Base-by-base conservation (phyloP, 2,888 invertebrate genomes). In the Anoplius nigerrimus region DNA sequence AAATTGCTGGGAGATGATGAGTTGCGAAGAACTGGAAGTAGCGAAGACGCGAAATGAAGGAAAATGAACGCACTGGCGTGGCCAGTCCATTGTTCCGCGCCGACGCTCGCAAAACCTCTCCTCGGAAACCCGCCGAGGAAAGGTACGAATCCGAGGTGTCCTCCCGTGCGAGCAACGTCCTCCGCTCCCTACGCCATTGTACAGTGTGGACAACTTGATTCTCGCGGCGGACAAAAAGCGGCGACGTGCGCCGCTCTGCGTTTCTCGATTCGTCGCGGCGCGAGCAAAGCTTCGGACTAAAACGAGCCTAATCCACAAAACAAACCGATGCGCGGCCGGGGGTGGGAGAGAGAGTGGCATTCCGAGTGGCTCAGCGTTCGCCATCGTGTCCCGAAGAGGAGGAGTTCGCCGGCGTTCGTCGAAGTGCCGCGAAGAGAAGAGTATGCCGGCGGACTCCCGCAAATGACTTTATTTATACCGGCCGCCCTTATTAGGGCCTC, bases 301-400 rank as follows among this genome's bases (percentile, higher is more conserved):
- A 77, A 78, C 75, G 77, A 69, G 69, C 66, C 77, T 78, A 75
- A 78, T 75, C 73, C 77, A 69, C 75, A 75, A 78, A 78, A 78
- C 77, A 73, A 75, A 77, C 77, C 75, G 67, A 71, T 65, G 57
- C 56, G 51, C 34, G 42, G 55, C n/a, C n/a, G n/a, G n/a, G n/a
- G n/a, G n/a, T n/a, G 54, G 43, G 34, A 13, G 34, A 34, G 34
- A 34, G 11, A 13, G 11, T 11, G 6, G 5, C 48, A 48, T 20
- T 48, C 48, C 48, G 16, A 16, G 48, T 48, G 20, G 3, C 16
- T 48, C 16, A 3, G 16, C 48, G 16, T 48, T 48, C 16, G 16
- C 48, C 16, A 48, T 20, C 16, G n/a, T 48, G n/a, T 5, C 48
- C 16, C 5, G 16, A 11, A 11, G 34, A 21, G 22, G 52, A 18